phyloP scores from a whole-genome alignment of 2,113 vertebrate genomes.

The Alces alces region DNA sequence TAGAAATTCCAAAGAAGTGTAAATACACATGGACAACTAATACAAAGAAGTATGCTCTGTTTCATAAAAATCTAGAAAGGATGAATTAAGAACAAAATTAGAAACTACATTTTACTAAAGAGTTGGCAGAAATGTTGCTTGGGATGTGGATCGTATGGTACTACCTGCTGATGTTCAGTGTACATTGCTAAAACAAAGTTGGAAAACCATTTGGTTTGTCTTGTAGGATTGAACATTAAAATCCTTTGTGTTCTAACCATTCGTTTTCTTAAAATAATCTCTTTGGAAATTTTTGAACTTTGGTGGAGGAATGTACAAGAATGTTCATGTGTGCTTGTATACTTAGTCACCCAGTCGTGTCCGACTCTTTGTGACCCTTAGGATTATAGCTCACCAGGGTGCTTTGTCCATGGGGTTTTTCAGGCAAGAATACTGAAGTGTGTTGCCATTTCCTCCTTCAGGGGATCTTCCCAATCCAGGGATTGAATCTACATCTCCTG shows the following conservation, averaged over 20 bases:
- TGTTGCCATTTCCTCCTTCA: background rate
- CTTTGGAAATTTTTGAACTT: background rate
- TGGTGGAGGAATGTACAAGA: background rate
- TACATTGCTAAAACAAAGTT: background rate
- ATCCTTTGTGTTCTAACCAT: background rate
- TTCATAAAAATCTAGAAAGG: background rate
- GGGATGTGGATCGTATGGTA: background rate
- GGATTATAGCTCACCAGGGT: background rate
- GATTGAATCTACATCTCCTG: background rate
- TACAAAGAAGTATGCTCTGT: background rate
- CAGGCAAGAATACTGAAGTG: background rate
- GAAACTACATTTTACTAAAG: background rate
- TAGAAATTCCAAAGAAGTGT: background rate
- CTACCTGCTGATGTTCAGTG: background rate
- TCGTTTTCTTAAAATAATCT: background rate
- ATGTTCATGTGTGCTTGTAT: background rate
- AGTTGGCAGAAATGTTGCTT: background rate
- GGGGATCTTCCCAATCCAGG: background rate
- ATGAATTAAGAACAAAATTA: background rate
- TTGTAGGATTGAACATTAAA: background rate
- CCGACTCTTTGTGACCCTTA: background rate
- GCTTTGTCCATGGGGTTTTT: background rate
- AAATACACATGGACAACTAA: background rate
- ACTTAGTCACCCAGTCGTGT: background rate
- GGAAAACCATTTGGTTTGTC: background rate